Evolutionary conservation across 2,113 vertebrate genomes (phyloP).

Genomic region (Tauraco erythrolophus): DNA sequence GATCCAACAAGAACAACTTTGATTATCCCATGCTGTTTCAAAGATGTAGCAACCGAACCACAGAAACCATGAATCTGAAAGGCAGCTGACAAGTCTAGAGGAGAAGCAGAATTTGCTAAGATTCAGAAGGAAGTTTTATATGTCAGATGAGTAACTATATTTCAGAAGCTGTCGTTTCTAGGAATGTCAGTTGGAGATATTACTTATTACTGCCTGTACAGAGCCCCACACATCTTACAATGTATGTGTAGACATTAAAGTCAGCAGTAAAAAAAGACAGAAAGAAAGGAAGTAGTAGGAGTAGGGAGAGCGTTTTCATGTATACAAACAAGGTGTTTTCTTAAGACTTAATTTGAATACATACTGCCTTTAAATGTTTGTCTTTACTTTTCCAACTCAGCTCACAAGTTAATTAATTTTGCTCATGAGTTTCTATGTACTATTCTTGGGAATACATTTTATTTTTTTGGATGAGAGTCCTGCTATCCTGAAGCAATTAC

Average conservation of each 20-base stretch:
- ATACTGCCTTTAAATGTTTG: background rate
- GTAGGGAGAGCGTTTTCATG: background rate
- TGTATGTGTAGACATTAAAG: background rate
- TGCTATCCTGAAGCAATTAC: background rate
- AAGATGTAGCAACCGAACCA: background rate
- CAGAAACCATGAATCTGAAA: background rate
- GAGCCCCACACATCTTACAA: background rate
- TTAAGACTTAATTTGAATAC: background rate
- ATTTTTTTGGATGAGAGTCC: background rate
- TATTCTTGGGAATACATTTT: background rate
- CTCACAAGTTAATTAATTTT: background rate
- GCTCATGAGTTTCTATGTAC: background rate
- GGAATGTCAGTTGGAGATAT: background rate
- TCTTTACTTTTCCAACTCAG: background rate
- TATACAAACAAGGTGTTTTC: background rate
- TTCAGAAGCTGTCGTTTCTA: slow-evolving; percentile 42
- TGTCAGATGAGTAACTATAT: background rate
- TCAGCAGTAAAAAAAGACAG: background rate
- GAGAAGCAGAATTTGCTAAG: background rate
- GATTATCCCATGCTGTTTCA: background rate
- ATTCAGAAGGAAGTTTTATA: slow-evolving; percentile 5
- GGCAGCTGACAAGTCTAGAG: slow-evolving; percentile 26
- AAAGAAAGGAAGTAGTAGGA: background rate
- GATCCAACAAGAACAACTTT: background rate
- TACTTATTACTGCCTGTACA: slow-evolving; percentile 6